These are phyloP conservation scores for Myiotriccus ornatus DNA, from an alignment of 2,797 vertebrate genomes.

Conservation along the genomic window DNA sequence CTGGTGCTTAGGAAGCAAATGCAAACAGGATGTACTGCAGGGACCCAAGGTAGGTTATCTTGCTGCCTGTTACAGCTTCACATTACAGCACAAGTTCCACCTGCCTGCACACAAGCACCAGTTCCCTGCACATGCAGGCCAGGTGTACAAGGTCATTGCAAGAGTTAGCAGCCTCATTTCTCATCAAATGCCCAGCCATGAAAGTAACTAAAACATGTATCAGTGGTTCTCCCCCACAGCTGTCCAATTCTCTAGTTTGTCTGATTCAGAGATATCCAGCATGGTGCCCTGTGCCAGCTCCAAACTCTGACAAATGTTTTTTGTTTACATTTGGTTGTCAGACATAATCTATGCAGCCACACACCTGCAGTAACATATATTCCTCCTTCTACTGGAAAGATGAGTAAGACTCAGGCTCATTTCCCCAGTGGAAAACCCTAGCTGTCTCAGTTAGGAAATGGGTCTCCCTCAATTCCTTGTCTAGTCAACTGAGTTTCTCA, in stretches of 20 bases:
- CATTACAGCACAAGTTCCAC: neutral
- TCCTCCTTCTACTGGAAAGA: neutral
- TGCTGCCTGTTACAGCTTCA: neutral
- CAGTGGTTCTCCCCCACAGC: neutral
- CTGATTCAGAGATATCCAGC: neutral
- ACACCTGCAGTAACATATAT: neutral
- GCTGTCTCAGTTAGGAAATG: slow-evolving; percentile 1
- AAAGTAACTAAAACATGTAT: neutral
- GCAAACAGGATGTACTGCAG: neutral
- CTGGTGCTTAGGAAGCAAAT: neutral
- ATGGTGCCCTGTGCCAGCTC: neutral
- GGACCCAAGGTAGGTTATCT: rapidly evolving
- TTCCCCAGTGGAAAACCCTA: slow-evolving; percentile 27
- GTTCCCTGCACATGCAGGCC: neutral
- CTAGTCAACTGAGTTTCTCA: slow-evolving; percentile 19
- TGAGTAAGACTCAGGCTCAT: slow-evolving; percentile 25
- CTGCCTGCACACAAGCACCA: neutral
- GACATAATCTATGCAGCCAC: neutral
- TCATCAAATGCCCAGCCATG: neutral
- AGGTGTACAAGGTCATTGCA: neutral
- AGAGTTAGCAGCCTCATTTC: neutral
- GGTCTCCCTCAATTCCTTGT: slow-evolving; percentile 29
- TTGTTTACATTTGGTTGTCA: neutral
- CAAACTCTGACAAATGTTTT: neutral
- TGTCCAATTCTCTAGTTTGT: neutral